Percentiles rank a stretch among this genome's conserved stretches.
Evolutionary conservation across 2,888 invertebrate species (phyloP).

Genomic region (Lucinisca nassula): DNA sequence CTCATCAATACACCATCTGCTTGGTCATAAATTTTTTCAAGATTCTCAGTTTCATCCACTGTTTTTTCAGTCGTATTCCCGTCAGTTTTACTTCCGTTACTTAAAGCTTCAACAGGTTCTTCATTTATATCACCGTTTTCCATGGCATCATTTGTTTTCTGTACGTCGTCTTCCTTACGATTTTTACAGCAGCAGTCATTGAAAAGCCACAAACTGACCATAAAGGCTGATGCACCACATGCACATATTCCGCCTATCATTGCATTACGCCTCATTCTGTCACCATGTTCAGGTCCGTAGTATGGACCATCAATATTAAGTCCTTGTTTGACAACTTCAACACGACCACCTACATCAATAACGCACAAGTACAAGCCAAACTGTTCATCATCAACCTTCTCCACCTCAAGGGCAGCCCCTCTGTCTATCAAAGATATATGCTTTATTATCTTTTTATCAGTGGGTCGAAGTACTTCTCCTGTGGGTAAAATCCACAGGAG

Average conservation of each 20-base stretch:
- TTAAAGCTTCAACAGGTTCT: not conserved
- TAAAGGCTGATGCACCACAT: not conserved
- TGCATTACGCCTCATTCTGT: not conserved
- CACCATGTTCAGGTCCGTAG: not conserved
- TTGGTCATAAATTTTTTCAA: slow-evolving; percentile 12
- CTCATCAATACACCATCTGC: not conserved
- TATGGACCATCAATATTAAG: slow-evolving; percentile 8
- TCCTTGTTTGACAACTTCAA: not conserved
- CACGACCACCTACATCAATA: not conserved
- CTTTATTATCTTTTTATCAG: not conserved
- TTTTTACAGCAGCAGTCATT: not conserved
- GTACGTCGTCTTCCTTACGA: not conserved
- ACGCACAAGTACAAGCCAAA: slow-evolving; percentile 8
- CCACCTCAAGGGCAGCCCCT: not conserved
- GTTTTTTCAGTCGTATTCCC: not conserved
- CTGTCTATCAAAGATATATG: not conserved
- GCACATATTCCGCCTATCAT: slow-evolving; percentile 13
- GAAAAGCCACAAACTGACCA: not conserved
- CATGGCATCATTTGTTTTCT: not conserved
- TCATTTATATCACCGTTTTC: not conserved
- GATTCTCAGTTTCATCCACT: not conserved
- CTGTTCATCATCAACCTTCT: not conserved
- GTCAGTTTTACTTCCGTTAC: not conserved
- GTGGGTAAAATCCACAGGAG: not conserved
- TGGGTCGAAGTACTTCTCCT: not conserved